phyloP scores from a whole-genome alignment of 2,797 vertebrate species.

The Fistularia tabacaria region DNA sequence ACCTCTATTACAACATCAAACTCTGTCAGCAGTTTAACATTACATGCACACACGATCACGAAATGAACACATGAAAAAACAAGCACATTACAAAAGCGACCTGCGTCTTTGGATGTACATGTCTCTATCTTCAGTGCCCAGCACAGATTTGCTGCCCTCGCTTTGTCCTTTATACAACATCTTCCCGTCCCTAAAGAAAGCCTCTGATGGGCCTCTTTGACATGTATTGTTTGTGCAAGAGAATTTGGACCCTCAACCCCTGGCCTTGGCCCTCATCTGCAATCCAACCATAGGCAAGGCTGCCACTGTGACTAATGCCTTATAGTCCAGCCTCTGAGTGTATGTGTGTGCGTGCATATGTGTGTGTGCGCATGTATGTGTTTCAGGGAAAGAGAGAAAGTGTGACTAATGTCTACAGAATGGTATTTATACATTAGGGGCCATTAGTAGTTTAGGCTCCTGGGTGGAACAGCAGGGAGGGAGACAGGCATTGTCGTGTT shows the following conservation, averaged over 20 bases:
- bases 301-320: slow-evolving; percentile 72
- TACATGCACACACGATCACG: background rate
- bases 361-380: slow-evolving; percentile 36
- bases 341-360: slow-evolving; percentile 12
- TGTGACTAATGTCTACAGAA: slow-evolving; percentile 80
- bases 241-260: slow-evolving; percentile 69
- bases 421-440: slow-evolving; percentile 77
- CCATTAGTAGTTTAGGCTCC: slow-evolving; percentile 76
- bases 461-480: slow-evolving; percentile 72
- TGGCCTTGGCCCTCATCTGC: slow-evolving; percentile 70
- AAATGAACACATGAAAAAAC: slow-evolving; percentile 19
- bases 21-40: slow-evolving; percentile 19
- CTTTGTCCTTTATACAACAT: slow-evolving; percentile 65
- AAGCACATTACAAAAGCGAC: slow-evolving; percentile 34
- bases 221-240: slow-evolving; percentile 71
- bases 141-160: slow-evolving; percentile 52
- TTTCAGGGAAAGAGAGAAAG: slow-evolving; percentile 58
- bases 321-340: slow-evolving; percentile 40
- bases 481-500: slow-evolving; percentile 72
- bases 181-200: slow-evolving; percentile 55
- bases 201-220: slow-evolving; percentile 68
- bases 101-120: slow-evolving; percentile 35
- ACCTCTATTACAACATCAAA: background rate
- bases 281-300: slow-evolving; percentile 55
- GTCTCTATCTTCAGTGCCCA: slow-evolving; percentile 54